Base-by-base conservation (phyloP, 2,888 invertebrate species). In the Merodon equestris region DNA sequence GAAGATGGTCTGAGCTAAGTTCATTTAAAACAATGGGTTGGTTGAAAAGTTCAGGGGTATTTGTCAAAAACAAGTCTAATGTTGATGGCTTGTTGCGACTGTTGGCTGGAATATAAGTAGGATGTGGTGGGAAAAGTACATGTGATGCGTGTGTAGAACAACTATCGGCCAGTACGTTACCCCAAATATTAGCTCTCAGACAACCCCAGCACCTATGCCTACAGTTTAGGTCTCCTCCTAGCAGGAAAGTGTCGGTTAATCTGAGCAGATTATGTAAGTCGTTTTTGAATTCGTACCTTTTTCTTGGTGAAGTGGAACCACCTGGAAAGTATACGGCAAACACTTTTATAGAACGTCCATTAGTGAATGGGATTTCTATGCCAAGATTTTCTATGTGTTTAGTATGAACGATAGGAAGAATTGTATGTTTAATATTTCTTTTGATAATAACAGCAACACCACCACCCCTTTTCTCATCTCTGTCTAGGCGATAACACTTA, bases 1-100 rank as follows among this genome's bases (percentile, higher is more conserved):
- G 57, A 15, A 57, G 15, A 14, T 57, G 57, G 2, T 57, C 57
- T 45, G 57, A 57, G n/a, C 57, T 45, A 13, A 56, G 44, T 13
- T 42, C 56, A 27, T 56, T 56, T n/a, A 42, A 19, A 3, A 56
- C 56, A 38, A 42, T 9, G 7, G 18, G 42, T 38, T 56, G 44
- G 13, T 7, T 18, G n/a, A 56, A 44, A 1, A 44, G 19, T 13
- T 19, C 42, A 0, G 56, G 19, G 5, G 12, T 44, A 19, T 44
- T 56, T 19, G 42, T 56, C 5, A 56, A 15, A 27, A 27, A 56
- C 3, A 56, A 4, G 13, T 56, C 56, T 9, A 18, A 19, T 44
- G 56, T 56, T n/a, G 42, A 56, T 4, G 56, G 56, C 7, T 44
- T 56, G 12, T 13, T 42, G 7, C 44, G 12, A 9, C 18, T 44